These are phyloP conservation scores for Bibio marci DNA, from an alignment of 2,888 invertebrate genomes.

Conservation along the genomic window DNA sequence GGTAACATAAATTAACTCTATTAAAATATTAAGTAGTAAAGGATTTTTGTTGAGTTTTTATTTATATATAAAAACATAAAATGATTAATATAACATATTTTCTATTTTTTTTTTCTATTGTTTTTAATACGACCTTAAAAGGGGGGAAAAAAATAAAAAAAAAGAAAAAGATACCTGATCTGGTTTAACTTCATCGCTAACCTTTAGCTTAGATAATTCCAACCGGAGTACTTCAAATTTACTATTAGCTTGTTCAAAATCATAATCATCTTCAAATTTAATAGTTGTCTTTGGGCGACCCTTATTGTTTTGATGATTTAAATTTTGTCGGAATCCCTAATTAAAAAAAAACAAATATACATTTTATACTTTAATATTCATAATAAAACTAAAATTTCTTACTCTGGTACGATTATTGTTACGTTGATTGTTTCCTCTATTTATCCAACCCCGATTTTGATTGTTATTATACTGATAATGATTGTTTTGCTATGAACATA, in stretches of 20 bases:
- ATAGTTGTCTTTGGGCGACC: constrained; percentile 46
- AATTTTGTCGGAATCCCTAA: constrained; percentile 28
- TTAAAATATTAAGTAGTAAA: too few species aligned
- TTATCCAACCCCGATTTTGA: constrained; percentile 24
- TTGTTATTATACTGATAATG: constrained; percentile 18
- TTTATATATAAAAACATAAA: too few species aligned
- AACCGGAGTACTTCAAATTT: constrained; percentile 85
- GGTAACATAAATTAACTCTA: too few species aligned
- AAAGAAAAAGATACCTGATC: constrained; percentile 28
- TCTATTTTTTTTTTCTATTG: too few species aligned
- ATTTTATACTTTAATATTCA: too few species aligned
- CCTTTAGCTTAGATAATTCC: constrained; percentile 71
- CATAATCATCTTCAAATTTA: constrained; percentile 93
- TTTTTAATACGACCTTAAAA: too few species aligned
- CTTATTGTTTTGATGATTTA: constrained; percentile 34
- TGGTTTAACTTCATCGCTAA: constrained; percentile 37
- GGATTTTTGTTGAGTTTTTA: too few species aligned
- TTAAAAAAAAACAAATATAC: constrained; percentile 6
- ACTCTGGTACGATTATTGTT: constrained; percentile 22
- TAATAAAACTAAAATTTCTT: too few species aligned
- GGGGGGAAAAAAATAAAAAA: too few species aligned
- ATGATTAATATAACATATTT: too few species aligned
- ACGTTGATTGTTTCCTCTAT: constrained; percentile 16
- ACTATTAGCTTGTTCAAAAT: constrained; percentile 96
- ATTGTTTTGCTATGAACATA: constrained; percentile 24